Evolutionary conservation across 1,140 invertebrate species (phyloP).

Genomic region (Cephus cinctus): DNA sequence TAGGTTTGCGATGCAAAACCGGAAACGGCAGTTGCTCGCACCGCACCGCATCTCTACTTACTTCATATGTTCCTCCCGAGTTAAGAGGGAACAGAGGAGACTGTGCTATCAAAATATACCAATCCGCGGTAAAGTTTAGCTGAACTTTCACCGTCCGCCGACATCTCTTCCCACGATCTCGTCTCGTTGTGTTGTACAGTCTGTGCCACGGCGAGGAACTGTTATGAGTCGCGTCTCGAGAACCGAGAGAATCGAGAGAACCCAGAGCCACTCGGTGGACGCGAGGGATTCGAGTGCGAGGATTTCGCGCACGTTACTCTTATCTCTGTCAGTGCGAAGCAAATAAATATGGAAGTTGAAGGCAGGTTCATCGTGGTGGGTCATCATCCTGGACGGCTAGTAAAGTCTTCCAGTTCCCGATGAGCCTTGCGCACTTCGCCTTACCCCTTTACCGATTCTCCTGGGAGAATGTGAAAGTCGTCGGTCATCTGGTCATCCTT

Average conservation of each 20-base stretch:
- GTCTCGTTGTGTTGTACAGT: constrained; percentile 19
- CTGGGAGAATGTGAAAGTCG: constrained; percentile 44
- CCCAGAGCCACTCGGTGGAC: neutral
- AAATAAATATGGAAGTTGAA: neutral
- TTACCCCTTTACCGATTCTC: constrained; percentile 16
- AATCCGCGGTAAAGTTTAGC: constrained; percentile 24
- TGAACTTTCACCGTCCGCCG: constrained; percentile 39
- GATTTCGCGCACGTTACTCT: constrained; percentile 14
- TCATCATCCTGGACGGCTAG: neutral
- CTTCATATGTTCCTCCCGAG: constrained; percentile 22
- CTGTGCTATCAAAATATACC: constrained; percentile 33
- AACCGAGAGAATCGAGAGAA: neutral
- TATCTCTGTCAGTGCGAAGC: constrained; percentile 8
- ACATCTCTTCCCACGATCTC: constrained; percentile 34
- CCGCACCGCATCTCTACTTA: constrained; percentile 5
- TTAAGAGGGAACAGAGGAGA: too few relatives aligned
- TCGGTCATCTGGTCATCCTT: constrained; percentile 44
- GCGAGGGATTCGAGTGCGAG: constrained; percentile 15
- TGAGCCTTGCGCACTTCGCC: constrained; percentile 4
- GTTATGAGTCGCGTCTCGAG: neutral
- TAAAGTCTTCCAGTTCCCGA: neutral
- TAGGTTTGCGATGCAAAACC: too few relatives aligned
- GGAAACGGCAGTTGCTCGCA: constrained; percentile 30
- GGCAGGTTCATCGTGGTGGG: neutral
- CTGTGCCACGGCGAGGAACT: neutral